A percentile compares a stretch with the other conserved stretches of the same genome.
Evolutionary conservation across 2,888 invertebrate species (phyloP).

Genomic region (Saturnia pavonia): DNA sequence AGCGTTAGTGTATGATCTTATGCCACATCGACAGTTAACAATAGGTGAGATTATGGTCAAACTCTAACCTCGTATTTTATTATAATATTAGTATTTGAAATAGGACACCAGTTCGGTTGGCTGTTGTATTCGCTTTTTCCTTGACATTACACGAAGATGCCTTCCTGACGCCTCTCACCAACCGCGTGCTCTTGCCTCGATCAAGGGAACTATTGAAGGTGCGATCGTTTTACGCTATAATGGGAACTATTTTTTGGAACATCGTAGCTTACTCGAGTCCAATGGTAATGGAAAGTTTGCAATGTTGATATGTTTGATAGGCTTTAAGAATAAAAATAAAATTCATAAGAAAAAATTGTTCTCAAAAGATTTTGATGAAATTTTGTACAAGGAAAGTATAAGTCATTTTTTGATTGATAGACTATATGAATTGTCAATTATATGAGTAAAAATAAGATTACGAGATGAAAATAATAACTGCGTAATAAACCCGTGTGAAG

Average conservation of each 20-base stretch:
- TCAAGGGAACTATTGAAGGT: conserved; percentile 5
- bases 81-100: neutral
- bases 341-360: too few species aligned
- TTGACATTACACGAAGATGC: conserved; percentile 47
- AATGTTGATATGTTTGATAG: neutral
- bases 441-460: too few species aligned
- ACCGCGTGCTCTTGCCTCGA: conserved; percentile 34
- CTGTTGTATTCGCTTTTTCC: conserved; percentile 25
- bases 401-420: too few species aligned
- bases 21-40: neutral
- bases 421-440: too few species aligned
- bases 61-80: neutral
- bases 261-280: neutral
- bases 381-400: too few species aligned
- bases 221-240: neutral
- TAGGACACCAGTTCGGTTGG: neutral
- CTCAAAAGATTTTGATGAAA: too few species aligned
- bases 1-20: too few species aligned
- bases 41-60: neutral
- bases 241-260: neutral
- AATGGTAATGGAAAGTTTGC: neutral
- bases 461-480: too few species aligned
- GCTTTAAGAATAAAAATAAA: too few species aligned
- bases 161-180: conserved; percentile 28
- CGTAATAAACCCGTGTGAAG: too few species aligned